Evolutionary conservation across 2,888 invertebrate species (phyloP), one percentile per base, ranked within the genome.

Genomic region (Volucella inanis): DNA sequence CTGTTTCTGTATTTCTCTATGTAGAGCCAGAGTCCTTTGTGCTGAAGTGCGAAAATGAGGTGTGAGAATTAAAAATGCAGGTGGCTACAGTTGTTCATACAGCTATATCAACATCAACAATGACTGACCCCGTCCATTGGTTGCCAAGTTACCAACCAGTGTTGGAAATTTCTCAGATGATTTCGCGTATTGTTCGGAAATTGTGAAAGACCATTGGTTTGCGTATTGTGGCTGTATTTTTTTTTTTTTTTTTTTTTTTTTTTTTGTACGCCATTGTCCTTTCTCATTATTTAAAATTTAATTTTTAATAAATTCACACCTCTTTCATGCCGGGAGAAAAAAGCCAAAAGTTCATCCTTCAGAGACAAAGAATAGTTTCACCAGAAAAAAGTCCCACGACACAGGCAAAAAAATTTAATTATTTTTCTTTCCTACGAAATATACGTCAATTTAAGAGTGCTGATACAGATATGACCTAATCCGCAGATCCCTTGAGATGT

Each of bases 251-350:
- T n/a, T n/a, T n/a, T n/a, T n/a, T n/a, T n/a, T n/a, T n/a, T n/a
- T n/a, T n/a, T n/a, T n/a, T n/a, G n/a, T n/a, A n/a, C 57, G 22
- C 55, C 76, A 71, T 79, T 74, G 84, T 76, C 75, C 59, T 65
- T 67, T 14, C 31, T 72, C 72, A 67, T 85, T 85, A 80, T 85
- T 3, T 22, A 22, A 22, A 22, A 3, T 2, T 80, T 80, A 85
- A 75, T 71, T 80, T 76, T 85, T 79, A 50, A 85, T 85, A 76
- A 80, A 71, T 85, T 85, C 84, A 80, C 84, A 85, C 80, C 76
- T 85, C 55, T 11, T 31, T 38, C 39, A 41, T 67, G 61, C 45
- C 57, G 38, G 11, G 54, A 65, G 12, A 67, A 65, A 15, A 65
- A 57, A 57, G 14, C 15, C 41, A 38, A 41, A 49, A 62, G 14